Percentiles rank a stretch among this genome's conserved stretches.
phyloP scores from a whole-genome alignment of 2,888 invertebrate species.

The Flabesymbios commensalis region DNA sequence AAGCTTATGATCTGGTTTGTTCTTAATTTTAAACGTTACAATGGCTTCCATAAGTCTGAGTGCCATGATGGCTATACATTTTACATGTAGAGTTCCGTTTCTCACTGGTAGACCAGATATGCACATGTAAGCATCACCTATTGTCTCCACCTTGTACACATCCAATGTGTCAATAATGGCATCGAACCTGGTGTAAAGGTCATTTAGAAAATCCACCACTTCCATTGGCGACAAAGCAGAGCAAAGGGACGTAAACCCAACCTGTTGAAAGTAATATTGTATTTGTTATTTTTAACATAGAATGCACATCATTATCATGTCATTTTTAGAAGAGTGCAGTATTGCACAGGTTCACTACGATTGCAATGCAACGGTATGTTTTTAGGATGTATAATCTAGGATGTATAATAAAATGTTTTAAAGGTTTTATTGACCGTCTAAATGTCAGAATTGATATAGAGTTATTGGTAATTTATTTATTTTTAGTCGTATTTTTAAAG shows the following conservation, averaged over 20 bases:
- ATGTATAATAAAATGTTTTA: too few relatives aligned
- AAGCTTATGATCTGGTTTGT: conserved; percentile 20
- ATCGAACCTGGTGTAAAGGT: not conserved
- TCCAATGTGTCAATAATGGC: not conserved
- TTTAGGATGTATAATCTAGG: too few relatives aligned
- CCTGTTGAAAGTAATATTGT: too few relatives aligned
- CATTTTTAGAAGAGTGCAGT: too few relatives aligned
- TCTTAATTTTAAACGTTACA: conserved; percentile 17
- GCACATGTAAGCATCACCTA: conserved; percentile 29
- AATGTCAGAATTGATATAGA: too few relatives aligned
- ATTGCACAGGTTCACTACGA: too few relatives aligned
- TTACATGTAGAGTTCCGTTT: conserved; percentile 25
- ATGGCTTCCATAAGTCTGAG: conserved; percentile 17
- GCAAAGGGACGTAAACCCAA: conserved; percentile 30
- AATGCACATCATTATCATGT: too few relatives aligned
- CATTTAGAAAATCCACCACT: conserved; percentile 30
- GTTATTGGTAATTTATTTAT: too few relatives aligned
- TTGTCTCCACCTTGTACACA: conserved; percentile 23
- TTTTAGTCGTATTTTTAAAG: too few relatives aligned
- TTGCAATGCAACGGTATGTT: too few relatives aligned
- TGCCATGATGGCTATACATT: conserved; percentile 23
- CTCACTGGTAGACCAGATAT: conserved; percentile 30
- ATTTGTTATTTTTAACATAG: too few relatives aligned
- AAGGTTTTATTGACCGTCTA: too few relatives aligned
- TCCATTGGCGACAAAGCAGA: conserved; percentile 26